These are phyloP conservation scores for Gadus chalcogrammus DNA, from an alignment of 2,113 vertebrate genomes.

Conservation along the genomic window DNA sequence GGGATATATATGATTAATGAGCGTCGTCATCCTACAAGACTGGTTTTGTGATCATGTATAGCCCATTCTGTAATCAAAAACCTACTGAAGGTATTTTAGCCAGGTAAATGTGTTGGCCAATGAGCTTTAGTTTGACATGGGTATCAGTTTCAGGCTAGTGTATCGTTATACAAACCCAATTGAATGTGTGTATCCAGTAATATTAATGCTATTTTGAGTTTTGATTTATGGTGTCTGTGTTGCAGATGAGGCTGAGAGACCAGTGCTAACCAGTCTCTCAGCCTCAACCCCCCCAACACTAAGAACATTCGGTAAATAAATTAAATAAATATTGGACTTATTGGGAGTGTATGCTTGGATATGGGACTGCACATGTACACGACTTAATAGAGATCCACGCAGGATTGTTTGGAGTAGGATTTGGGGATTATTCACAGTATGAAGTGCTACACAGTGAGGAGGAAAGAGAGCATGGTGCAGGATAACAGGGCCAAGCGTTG, in stretches of 20 bases:
- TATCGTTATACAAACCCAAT: too few relatives aligned
- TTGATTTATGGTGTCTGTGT: background rate
- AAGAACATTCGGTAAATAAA: constrained; percentile 24
- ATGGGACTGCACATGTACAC: background rate
- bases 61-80: background rate
- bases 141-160: too few relatives aligned
- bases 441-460: background rate
- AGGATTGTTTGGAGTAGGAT: background rate
- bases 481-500: background rate
- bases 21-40: background rate
- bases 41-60: background rate
- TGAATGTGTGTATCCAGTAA: too few relatives aligned
- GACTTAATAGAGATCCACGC: background rate
- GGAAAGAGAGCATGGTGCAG: background rate
- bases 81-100: too few relatives aligned
- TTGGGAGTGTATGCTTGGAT: background rate
- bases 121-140: background rate
- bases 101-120: too few relatives aligned
- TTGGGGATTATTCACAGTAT: constrained; percentile 24
- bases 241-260: background rate
- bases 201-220: too few relatives aligned
- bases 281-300: background rate
- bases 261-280: too few relatives aligned
- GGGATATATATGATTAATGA: background rate
- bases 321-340: constrained; percentile 16